phyloP scores from a whole-genome alignment of 2,113 vertebrate species.

The Oryzias javanicus region DNA sequence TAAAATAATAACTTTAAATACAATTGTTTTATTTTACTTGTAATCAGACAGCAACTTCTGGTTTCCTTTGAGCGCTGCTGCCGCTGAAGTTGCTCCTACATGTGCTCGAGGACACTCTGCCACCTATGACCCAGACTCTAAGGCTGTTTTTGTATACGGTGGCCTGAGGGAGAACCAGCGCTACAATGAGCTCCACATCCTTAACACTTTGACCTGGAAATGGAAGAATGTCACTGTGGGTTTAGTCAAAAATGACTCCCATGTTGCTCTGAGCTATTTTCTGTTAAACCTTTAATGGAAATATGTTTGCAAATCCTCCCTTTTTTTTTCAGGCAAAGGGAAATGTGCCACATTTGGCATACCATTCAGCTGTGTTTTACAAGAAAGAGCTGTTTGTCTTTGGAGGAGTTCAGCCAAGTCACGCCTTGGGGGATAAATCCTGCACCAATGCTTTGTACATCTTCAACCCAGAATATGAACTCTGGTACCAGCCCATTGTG shows the following conservation, averaged over 20 bases:
- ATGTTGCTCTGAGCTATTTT: not conserved
- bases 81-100: slow-evolving; percentile 54
- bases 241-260: slow-evolving; percentile 35
- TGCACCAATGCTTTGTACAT: slow-evolving; percentile 85
- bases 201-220: slow-evolving; percentile 86
- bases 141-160: slow-evolving; percentile 82
- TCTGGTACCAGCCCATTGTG: slow-evolving; percentile 91
- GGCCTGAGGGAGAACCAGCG: slow-evolving; percentile 78
- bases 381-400: slow-evolving; percentile 87
- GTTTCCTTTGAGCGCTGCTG: slow-evolving; percentile 79
- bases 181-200: slow-evolving; percentile 77
- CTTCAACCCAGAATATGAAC: slow-evolving; percentile 87
- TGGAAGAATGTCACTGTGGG: slow-evolving; percentile 84
- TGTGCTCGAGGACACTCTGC: slow-evolving; percentile 82
- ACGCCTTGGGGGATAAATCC: slow-evolving; percentile 52
- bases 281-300: not conserved
- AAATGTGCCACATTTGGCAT: slow-evolving; percentile 78
- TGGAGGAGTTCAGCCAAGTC: slow-evolving; percentile 78
- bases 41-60: slow-evolving; percentile 84
- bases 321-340: slow-evolving; percentile 80
- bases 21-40: not conserved
- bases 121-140: slow-evolving; percentile 85
- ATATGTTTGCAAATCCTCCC: not conserved
- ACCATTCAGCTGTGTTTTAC: slow-evolving; percentile 85
- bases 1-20: not conserved